Evolutionary conservation across 1,140 invertebrate species (phyloP), one percentile per base, ranked within the genome.

Genomic region (Drosophila santomea): DNA sequence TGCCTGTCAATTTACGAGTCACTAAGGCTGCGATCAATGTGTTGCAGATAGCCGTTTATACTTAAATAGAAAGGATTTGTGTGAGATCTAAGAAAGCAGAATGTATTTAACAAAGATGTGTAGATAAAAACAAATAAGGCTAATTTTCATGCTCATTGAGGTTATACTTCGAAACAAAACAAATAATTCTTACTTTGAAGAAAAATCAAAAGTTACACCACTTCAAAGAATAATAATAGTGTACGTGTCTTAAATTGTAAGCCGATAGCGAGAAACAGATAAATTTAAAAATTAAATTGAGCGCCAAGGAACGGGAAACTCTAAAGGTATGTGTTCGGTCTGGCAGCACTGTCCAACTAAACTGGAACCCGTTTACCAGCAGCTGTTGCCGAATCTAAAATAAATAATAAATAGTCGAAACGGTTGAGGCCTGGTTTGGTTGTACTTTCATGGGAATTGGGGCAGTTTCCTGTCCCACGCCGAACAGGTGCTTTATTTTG

Each of bases 131-230:
- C 57, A 69, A 74, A 74, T 90, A 88, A 84, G 76, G 74, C 78
- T 74, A 85, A 75, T 54, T 88, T 75, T 75, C 69, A 74, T 86
- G 83, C 83, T 88, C 83, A 88, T 76, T 57, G 84, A 88, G 80
- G 84, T 88, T 83, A 68, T 83, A 89, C 79, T 89, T 88, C 80
- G 60, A 67, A 62, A 62, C 50, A 60, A 57, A 69, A 54, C 28
- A 10, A 56, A 54, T 63, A 48, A 14, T 39, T 14, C 50, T 61
- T 43, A 74, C 57, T 61, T 51, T 60, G 20, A 51, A 81, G 51
- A 44, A 48, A 71, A 67, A 80, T 61, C 64, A 63, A 83, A 66
- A 52, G 36, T 32, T 51, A 60, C 25, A 23, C 15, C 54, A 63
- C 35, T 38, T 45, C 44, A 72, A 56, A 28, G 36, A 68, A 55